Base-by-base conservation (phyloP, 2,888 invertebrate species). In the Sussaba pulchella region DNA sequence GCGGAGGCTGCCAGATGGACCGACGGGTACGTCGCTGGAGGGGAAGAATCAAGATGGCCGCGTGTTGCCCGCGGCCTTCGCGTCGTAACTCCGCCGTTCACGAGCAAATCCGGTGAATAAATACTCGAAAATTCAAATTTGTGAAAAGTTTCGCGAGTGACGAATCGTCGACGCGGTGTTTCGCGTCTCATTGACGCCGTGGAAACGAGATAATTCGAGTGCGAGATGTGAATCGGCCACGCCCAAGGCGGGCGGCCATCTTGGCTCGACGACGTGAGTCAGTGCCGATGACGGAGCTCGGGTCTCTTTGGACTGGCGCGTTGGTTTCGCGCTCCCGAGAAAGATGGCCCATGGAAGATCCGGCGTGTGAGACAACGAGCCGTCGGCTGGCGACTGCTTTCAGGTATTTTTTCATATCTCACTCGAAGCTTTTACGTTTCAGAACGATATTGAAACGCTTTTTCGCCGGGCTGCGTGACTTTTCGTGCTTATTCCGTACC, bases 231-330 rank as follows among this genome's bases (percentile, higher is more conserved):
- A 85, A 83, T 54, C 84, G 87, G 88, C 92, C 92, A 92, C 92
- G 92, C 92, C 92, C 92, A 90, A 88, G 87, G 74, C 82, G 80
- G 82, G 84, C 91, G 88, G 92, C 92, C 92, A 92, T 92, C 90
- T 92, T 92, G 91, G 77, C 78, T 84, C 77, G 88, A 90, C 89
- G 88, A 88, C 88, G 89, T 88, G 86, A 89, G 88, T 85, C 88
- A 88, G 87, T 87, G 86, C 80, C 85, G 86, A 85, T 84, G 82
- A 83, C 85, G 77, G 83, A 83, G 57, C 71, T 47, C 71, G 71
- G 45, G 54, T n/a, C 31, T 59, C 31, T 6, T n/a, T n/a, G 50
- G 24, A 54, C 64, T 67, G 45, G 36, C 59, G 59, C 66, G 71
- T 9, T 71, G 69, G 39, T 64, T 50, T 45, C 57, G 39, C 66